phyloP scores from a whole-genome alignment of 2,797 vertebrate species.

The Nannoperca australis region DNA sequence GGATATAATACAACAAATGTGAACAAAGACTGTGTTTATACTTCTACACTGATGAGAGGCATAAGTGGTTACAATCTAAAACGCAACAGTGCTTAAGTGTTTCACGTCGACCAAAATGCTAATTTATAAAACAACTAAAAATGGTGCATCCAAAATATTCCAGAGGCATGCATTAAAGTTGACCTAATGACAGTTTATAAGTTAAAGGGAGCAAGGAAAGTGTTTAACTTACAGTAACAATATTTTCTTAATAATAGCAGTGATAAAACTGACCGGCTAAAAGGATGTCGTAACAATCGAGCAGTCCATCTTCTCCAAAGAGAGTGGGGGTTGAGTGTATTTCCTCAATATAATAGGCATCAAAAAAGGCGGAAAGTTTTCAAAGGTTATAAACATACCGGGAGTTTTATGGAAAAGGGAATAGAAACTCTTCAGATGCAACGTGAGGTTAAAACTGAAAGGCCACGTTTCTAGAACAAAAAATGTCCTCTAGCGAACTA shows the following conservation, averaged over 20 bases:
- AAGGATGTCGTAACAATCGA: slow-evolving; percentile 53
- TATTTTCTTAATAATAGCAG: slow-evolving; percentile 63
- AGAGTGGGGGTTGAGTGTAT: slow-evolving; percentile 55
- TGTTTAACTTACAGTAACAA: slow-evolving; percentile 71
- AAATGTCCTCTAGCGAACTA: slow-evolving; percentile 81
- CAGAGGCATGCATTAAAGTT: slow-evolving; percentile 68
- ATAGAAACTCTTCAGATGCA: slow-evolving; percentile 60
- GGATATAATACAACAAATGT: slow-evolving; percentile 52
- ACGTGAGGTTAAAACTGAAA: slow-evolving; percentile 69
- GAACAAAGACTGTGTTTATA: slow-evolving; percentile 35
- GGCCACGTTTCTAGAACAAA: slow-evolving; percentile 61
- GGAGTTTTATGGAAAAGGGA: slow-evolving; percentile 54
- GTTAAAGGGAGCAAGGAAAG: slow-evolving; percentile 52
- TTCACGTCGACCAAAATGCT: slow-evolving; percentile 45
- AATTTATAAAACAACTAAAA: slow-evolving; percentile 58
- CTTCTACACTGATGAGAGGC: slow-evolving; percentile 63
- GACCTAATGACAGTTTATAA: slow-evolving; percentile 61
- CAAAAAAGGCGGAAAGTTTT: slow-evolving; percentile 52
- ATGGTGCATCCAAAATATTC: slow-evolving; percentile 64
- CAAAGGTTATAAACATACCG: slow-evolving; percentile 63
- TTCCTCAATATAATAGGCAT: slow-evolving; percentile 53
- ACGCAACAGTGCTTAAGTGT: slow-evolving; percentile 51
- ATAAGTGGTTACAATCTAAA: slow-evolving; percentile 77
- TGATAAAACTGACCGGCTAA: slow-evolving; percentile 56
- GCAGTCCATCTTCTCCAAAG: slow-evolving; percentile 50